Base-by-base conservation (phyloP, 1,140 invertebrate genomes). In the Gonioctena quinquepunctata region DNA sequence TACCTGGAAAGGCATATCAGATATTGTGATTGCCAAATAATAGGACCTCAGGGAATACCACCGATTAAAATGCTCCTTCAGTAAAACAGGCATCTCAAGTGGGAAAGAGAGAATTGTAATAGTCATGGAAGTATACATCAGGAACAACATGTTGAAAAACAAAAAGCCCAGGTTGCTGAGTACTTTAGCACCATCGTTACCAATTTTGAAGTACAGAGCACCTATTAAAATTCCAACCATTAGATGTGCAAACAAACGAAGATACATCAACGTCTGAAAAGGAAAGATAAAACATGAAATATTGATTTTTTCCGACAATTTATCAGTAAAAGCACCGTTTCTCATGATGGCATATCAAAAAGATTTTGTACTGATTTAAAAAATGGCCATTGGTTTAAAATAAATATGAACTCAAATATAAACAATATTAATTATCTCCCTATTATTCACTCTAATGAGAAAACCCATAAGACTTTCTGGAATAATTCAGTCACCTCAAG, bases 61-160 rank as follows among this genome's bases (percentile, higher is more conserved):
- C 80, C 96, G 90, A 85, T 99, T 99, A 76, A 98, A 93, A 84
- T 97, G 95, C 84, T 99, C 96, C 82, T 97, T 93, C 16, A 97
- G 86, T 78, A 98, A 89, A 48, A 98, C 96, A 13, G 94, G 93
- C 92, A 98, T 94, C 85, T 98, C 96, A 70, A 98, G 85, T 0
- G 96, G 96, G 85, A 99, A 99, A 75, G 96, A 98, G 68, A 99
- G 88, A 80, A 99, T 96, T 6, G 96, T 99, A 68, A 97, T 96
- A 81, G 97, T 99, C 91, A 99, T 96, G 0, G 96, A 96, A 1
- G 96, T 97, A 85, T 98, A 99, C 94, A 99, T 98, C 50, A 98
- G 89, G 88, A 99, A 98, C 72, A 99, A 86, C 92, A 98, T 95
- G 81, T 96, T 97, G 89, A 99, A 98, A 87, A 99, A 99, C 0